Base-by-base conservation (phyloP, 2,113 vertebrate species). In the Catharus fuscescens region DNA sequence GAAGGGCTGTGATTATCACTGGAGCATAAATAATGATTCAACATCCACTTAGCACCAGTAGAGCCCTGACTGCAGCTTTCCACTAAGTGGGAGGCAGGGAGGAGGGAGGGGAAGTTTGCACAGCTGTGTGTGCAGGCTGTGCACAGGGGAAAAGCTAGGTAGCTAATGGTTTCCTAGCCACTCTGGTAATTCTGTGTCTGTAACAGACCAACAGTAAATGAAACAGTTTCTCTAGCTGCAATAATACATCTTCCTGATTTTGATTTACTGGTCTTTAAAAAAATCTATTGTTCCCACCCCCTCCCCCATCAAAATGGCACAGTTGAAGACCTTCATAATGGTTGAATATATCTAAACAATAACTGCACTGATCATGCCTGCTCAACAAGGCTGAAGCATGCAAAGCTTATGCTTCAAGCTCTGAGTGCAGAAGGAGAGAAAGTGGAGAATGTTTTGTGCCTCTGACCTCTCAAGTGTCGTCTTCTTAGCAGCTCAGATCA, bases 401-500 rank as follows among this genome's bases (percentile, higher is more conserved):
- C 8, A 32, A 12, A 79, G 5, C 19, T 83, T 72, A 15, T 31
- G 21, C 64, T 90, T 74, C 20, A 64, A 31, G 32, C 28, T 92
- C 59, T 76, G 48, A 86, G 23, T 88, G 91, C 84, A 90, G 92
- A 84, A 73, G 67, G 77, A 86, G 45, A 80, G 72, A 90, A 93
- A 95, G 74, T 60, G 57, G 88, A 59, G 96, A 96, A 80, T 65
- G 26, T 81, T 85, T 92, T 87, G 61, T 91, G 70, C 23, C 50
- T 87, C 77, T 96, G 80, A 93, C 59, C 47, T 48, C 93, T 69
- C 42, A 57, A 86, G 64, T 85, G 45, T 93, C 78, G 16, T 87
- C 69, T 57, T 89, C 79, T 90, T 45, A 88, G 78, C 57, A 77
- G 48, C 66, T 95, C 82, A 90, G 73, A 87, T 85, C 80, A 60